Percentiles rank a stretch among this genome's conserved stretches.
Evolutionary conservation across 2,888 invertebrate species (phyloP).

Genomic region (Spialia ferax): DNA sequence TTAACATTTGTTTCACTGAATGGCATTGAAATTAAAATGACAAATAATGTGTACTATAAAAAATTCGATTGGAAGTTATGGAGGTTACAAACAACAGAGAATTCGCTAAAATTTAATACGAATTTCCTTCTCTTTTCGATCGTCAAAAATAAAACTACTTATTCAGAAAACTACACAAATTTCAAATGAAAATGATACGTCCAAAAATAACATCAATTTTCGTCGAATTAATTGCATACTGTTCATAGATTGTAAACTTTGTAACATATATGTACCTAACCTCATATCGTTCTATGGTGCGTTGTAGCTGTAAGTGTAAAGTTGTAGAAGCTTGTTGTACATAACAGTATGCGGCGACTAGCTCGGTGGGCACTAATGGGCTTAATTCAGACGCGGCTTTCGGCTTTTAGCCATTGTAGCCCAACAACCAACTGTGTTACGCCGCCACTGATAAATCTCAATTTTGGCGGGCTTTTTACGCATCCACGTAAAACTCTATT

Average conservation of each 20-base stretch:
- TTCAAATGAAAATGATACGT: too few relatives aligned
- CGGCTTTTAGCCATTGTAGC: constrained; percentile 83
- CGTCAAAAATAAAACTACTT: too few relatives aligned
- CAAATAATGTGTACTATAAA: not conserved
- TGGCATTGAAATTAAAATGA: too few relatives aligned
- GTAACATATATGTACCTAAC: too few relatives aligned
- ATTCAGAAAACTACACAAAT: too few relatives aligned
- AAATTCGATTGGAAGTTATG: too few relatives aligned
- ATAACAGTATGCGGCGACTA: constrained; percentile 74
- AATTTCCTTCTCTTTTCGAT: too few relatives aligned
- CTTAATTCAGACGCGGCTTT: constrained; percentile 83
- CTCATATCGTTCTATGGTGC: too few relatives aligned
- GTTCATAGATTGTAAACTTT: not conserved
- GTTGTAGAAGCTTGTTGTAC: constrained; percentile 52
- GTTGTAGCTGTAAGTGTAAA: constrained; percentile 1
- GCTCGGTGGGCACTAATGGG: constrained; percentile 77
- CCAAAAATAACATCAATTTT: too few relatives aligned
- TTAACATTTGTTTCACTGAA: constrained; percentile 44
- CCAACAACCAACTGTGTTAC: constrained; percentile 49
- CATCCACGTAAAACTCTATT: constrained; percentile 47
- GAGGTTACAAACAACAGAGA: too few relatives aligned
- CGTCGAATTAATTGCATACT: not conserved
- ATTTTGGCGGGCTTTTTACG: constrained; percentile 41
- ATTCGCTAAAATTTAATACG: too few relatives aligned
- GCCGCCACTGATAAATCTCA: constrained; percentile 46